Conservation (phyloP, 1,140 invertebrate genomes). For the Monochamus saltuarius region DNA sequence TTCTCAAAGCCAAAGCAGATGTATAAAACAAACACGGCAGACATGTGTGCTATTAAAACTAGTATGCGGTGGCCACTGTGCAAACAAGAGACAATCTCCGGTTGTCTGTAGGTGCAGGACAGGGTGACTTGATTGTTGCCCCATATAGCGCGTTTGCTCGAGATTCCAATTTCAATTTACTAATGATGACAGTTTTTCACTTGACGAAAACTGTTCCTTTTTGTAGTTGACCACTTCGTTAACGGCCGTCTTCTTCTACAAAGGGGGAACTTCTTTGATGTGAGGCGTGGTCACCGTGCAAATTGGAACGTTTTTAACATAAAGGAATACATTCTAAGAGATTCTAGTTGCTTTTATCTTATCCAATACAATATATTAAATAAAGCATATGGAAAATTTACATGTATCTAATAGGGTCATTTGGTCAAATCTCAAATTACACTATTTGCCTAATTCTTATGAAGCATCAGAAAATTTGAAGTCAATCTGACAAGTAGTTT, state of each 20-base stretch:
- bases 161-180: slow-evolving; percentile 2
- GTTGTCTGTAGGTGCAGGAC: slow-evolving; percentile 21
- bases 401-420: no score
- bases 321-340: neutral
- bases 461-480: no score
- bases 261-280: slow-evolving; percentile 14
- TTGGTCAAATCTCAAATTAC: no score
- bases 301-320: no score
- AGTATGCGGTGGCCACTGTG: slow-evolving; percentile 26
- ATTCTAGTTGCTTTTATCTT: neutral
- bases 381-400: no score
- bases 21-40: slow-evolving; percentile 29
- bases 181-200: neutral
- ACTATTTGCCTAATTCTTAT: no score
- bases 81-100: slow-evolving; percentile 40
- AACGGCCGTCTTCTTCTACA: slow-evolving; percentile 10
- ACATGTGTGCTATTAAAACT: slow-evolving; percentile 37
- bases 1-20: slow-evolving; percentile 24
- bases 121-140: slow-evolving; percentile 17
- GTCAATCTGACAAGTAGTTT: no score
- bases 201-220: neutral
- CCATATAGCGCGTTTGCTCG: slow-evolving; percentile 8
- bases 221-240: slow-evolving; percentile 10
- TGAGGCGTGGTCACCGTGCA: slow-evolving; percentile 7
- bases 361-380: no score